Evolutionary conservation across 2,888 invertebrate species (phyloP).

Genomic region (Hirudinaria manillensis): DNA sequence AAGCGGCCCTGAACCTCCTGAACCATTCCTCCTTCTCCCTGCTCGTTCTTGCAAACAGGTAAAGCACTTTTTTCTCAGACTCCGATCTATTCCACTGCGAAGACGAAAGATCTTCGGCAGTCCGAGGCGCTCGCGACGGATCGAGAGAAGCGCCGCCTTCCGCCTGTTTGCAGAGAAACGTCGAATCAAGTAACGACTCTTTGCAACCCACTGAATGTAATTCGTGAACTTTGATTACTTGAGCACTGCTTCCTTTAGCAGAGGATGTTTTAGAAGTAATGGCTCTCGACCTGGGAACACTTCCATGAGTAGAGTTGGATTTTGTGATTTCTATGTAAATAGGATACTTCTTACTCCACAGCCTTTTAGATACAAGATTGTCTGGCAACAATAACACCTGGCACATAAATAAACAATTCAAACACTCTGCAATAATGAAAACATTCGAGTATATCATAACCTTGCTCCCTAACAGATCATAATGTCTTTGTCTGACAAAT

Average conservation of each 20-base stretch:
- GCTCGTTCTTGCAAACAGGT: slow-evolving; percentile 32
- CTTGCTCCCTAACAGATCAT: slow-evolving; percentile 45
- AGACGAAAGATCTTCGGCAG: background rate
- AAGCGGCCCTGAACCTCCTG: slow-evolving; percentile 44
- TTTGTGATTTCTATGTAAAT: slow-evolving; percentile 63
- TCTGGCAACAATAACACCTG: slow-evolving; percentile 47
- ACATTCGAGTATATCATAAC: too few species aligned
- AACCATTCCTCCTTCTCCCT: slow-evolving; percentile 69
- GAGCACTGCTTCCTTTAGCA: background rate
- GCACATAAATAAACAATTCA: slow-evolving; percentile 37
- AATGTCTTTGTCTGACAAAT: slow-evolving; percentile 74
- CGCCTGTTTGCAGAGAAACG: background rate
- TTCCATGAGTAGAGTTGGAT: background rate
- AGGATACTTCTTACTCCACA: slow-evolving; percentile 93
- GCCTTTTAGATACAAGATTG: slow-evolving; percentile 53
- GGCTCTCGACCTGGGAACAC: background rate
- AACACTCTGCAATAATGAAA: too few species aligned
- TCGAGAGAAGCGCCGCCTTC: too few species aligned
- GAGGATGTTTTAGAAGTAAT: slow-evolving; percentile 6
- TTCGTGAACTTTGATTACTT: too few species aligned
- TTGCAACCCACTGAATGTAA: too few species aligned
- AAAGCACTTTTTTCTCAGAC: slow-evolving; percentile 19
- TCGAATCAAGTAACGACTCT: too few species aligned
- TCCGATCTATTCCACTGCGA: slow-evolving; percentile 3
- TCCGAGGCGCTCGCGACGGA: background rate